Percentiles rank a stretch among this genome's conserved stretches.
Conservation (phyloP, 2,888 invertebrate genomes). For the Atrina japonica region DNA sequence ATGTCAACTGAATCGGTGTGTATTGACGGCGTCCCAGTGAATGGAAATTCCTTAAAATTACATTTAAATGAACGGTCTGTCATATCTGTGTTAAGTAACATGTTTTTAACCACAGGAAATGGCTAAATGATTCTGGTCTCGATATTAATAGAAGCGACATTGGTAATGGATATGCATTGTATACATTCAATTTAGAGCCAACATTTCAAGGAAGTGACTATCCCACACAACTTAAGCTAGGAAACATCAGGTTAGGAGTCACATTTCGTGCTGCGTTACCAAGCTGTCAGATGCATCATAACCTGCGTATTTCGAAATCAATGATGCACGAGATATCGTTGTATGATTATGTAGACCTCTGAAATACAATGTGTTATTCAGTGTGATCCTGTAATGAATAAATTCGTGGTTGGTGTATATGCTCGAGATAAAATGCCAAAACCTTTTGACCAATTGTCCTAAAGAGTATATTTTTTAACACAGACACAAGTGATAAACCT, state of each 20-base stretch:
- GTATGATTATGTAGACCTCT: conserved; percentile 30
- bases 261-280: conserved; percentile 25
- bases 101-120: conserved; percentile 39
- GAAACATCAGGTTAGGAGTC: conserved; percentile 34
- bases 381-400: conserved; percentile 12
- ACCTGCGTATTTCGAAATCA: conserved; percentile 39
- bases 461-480: neutral
- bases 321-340: conserved; percentile 32
- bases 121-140: conserved; percentile 41
- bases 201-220: conserved; percentile 25
- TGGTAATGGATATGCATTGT: conserved; percentile 19
- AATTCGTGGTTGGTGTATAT: conserved; percentile 16
- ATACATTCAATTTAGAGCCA: conserved; percentile 19
- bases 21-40: conserved; percentile 43
- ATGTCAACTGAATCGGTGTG: conserved; percentile 41
- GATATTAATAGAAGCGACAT: conserved; percentile 25
- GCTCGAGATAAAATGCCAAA: conserved; percentile 27
- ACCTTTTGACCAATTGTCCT: neutral
- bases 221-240: conserved; percentile 16
- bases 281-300: conserved; percentile 32
- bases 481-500: neutral
- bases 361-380: conserved; percentile 24
- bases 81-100: conserved; percentile 39
- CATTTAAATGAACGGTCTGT: conserved; percentile 16
- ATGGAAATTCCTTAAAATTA: too few species aligned